Base-by-base conservation (phyloP, 2,113 vertebrate genomes). In the Zosterops borbonicus region DNA sequence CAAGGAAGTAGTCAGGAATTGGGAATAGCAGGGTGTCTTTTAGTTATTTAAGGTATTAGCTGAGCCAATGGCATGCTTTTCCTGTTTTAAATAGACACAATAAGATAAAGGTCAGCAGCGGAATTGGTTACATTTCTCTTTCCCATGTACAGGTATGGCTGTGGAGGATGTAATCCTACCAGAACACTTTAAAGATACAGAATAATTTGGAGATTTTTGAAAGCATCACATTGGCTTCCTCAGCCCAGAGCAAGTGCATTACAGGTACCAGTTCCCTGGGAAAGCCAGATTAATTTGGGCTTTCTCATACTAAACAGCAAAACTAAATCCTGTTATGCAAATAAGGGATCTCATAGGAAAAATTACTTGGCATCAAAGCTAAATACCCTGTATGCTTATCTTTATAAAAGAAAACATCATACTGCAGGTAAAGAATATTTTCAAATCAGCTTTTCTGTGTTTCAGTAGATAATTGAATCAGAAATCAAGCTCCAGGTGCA, bases 31-130 rank as follows among this genome's bases (percentile, higher is more conserved):
- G 94, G 64, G 84, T 94, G 88, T 59, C 89, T 97, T 86, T 87
- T 29, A 76, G 95, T 91, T 88, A 94, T 94, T 92, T 80, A 91
- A 91, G 93, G 87, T 91, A 77, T 76, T 88, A 85, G 59, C 82
- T 88, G 79, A 83, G 78, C 87, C 92, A 86, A 74, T 75, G 84
- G 78, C 67, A 95, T 2, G 55, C 69, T 94, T 79, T 97, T 95
- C 96, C 94, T 95, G 93, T 95, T 94, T 94, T 74, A 97, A 95
- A 90, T 44, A 91, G 92, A 63, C 84, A 96, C 91, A 95, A 84
- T 96, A 62, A 94, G 76, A 94, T 92, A 96, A 95, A 97, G 92
- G 88, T 87, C 95, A 95, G 84, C 76, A 79, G 91, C 92, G 93
- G 95, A 97, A 96, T 85, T 92, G 86, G 90, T 95, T 82, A 71